Conservation (phyloP, 2,113 vertebrate genomes). For the Corapipo altera region DNA sequence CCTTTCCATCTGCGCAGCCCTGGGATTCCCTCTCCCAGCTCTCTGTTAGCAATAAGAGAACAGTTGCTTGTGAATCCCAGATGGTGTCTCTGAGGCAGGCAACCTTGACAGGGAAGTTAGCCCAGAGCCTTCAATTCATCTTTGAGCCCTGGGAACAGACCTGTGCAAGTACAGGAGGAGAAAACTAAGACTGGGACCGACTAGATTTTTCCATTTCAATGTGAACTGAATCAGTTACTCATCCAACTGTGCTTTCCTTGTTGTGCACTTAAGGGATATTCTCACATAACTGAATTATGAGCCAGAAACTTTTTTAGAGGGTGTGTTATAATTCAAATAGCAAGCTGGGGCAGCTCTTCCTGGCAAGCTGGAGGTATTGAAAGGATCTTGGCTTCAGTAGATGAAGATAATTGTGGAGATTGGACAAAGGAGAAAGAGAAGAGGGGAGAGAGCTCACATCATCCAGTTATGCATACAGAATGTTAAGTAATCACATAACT, state of each 20-base stretch:
- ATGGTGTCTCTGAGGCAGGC: background rate
- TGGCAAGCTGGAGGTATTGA: conserved; percentile 30
- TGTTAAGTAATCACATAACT: conserved; percentile 36
- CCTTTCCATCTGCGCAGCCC: background rate
- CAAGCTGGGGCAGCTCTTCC: conserved; percentile 33
- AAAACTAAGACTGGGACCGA: background rate
- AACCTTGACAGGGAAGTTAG: background rate
- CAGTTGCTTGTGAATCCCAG: background rate
- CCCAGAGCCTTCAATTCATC: background rate
- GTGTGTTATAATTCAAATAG: conserved; percentile 43
- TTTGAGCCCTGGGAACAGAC: background rate
- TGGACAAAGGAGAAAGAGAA: background rate
- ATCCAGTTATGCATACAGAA: background rate
- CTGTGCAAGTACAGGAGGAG: background rate
- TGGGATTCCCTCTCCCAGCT: background rate
- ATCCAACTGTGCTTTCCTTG: background rate
- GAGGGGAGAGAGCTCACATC: background rate
- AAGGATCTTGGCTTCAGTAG: conserved; percentile 36
- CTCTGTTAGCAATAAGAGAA: background rate
- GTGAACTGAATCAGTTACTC: background rate
- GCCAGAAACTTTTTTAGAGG: background rate
- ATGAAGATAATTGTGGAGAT: background rate
- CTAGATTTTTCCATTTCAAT: conserved; percentile 13
- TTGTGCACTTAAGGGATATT: background rate
- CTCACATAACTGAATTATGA: conserved; percentile 2